Evolutionary conservation across 1,140 invertebrate species (phyloP).

Genomic region (Notospermus geniculatus): DNA sequence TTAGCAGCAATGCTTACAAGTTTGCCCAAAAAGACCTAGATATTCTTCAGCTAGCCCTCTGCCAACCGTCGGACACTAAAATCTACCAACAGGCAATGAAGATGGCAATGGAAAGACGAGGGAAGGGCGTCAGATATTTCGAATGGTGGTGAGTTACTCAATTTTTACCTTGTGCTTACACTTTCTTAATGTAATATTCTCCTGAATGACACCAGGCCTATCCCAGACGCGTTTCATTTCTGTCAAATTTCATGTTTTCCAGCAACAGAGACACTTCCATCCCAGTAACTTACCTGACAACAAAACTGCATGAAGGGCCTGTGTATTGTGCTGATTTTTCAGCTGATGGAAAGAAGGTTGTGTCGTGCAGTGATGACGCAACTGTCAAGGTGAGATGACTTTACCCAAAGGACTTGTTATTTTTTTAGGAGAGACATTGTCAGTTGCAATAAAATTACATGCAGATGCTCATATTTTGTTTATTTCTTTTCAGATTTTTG

Average conservation of each 20-base stretch:
- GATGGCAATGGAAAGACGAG: neutral
- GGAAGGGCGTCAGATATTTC: neutral
- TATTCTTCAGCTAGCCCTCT: slow-evolving; percentile 3
- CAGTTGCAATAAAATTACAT: no score
- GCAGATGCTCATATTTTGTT: neutral
- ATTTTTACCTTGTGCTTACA: neutral
- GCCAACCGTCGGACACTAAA: neutral
- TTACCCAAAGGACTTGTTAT: no score
- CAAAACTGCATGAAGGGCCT: neutral
- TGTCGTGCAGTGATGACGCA: slow-evolving; percentile 1
- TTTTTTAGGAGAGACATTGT: no score
- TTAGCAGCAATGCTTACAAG: slow-evolving; percentile 5
- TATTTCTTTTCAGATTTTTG: slow-evolving; percentile 3
- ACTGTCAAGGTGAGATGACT: neutral
- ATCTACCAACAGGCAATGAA: neutral
- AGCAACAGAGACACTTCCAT: neutral
- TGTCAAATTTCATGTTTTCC: neutral
- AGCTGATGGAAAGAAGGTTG: neutral
- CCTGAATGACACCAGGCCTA: neutral
- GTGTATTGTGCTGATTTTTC: neutral
- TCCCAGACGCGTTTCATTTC: neutral
- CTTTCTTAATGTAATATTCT: no score
- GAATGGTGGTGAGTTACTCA: slow-evolving; percentile 1
- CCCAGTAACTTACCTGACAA: neutral
- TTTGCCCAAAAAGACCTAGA: neutral